phyloP scores from a whole-genome alignment of 2,888 invertebrate genomes.

The Plemyria rubiginata region DNA sequence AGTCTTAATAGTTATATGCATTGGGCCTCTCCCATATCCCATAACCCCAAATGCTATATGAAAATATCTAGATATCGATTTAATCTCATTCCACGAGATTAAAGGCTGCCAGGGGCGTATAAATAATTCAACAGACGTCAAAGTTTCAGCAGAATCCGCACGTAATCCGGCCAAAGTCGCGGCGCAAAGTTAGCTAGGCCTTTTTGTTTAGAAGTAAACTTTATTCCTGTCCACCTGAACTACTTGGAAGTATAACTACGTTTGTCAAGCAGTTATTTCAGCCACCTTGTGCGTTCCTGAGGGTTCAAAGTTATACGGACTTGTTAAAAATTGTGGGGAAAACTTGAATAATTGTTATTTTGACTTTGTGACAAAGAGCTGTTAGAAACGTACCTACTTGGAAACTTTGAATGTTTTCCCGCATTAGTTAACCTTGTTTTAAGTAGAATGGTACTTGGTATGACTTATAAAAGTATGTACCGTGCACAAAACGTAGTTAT shows the following conservation, averaged over 20 bases:
- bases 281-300: neutral
- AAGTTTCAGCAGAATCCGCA: conserved; percentile 36
- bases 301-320: neutral
- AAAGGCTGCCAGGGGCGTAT: conserved; percentile 31
- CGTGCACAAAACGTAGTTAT: too few species aligned
- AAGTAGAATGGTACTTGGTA: too few species aligned
- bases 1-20: too few species aligned
- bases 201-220: conserved; percentile 38
- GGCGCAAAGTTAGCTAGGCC: conserved; percentile 32
- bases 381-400: too few species aligned
- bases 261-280: conserved; percentile 31
- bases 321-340: neutral
- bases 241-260: conserved; percentile 31
- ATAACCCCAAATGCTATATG: too few species aligned
- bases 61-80: conserved; percentile 13
- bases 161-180: conserved; percentile 41
- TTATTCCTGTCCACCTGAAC: conserved; percentile 33
- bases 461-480: too few species aligned
- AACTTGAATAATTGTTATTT: conserved; percentile 5
- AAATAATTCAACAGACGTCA: conserved; percentile 42
- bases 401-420: too few species aligned
- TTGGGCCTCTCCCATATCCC: too few species aligned
- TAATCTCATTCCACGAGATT: conserved; percentile 15
- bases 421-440: too few species aligned
- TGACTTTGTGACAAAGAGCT: neutral